These are phyloP conservation scores for Peromyscus leucopus DNA, from an alignment of 2,113 vertebrate species.

Conservation along the genomic window DNA sequence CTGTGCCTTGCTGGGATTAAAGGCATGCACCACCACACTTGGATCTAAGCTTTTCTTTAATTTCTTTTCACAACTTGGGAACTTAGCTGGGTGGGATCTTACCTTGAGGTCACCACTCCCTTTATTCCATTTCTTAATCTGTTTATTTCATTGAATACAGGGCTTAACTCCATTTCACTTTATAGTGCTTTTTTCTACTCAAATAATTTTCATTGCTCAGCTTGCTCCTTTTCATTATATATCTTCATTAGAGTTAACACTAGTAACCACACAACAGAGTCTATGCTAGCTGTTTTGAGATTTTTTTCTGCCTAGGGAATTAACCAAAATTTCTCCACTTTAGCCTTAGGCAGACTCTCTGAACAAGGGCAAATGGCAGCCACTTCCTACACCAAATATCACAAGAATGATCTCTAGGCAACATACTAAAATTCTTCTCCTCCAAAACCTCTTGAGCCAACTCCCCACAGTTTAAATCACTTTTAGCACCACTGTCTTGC, in stretches of 20 bases:
- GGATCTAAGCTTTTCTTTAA: neutral
- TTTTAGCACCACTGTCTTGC: neutral
- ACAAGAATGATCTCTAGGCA: neutral
- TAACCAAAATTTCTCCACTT: neutral
- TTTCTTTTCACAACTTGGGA: neutral
- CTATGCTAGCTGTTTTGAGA: neutral
- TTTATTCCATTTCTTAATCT: neutral
- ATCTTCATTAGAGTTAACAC: neutral
- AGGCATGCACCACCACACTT: neutral
- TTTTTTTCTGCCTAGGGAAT: neutral
- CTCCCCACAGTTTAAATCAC: neutral
- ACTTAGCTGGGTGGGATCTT: neutral
- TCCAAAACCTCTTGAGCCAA: neutral
- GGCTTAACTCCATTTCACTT: neutral
- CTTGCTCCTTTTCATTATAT: neutral
- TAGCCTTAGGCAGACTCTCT: neutral
- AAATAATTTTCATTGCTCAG: neutral
- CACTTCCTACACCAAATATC: neutral
- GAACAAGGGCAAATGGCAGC: neutral
- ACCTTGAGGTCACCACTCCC: neutral
- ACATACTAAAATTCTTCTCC: neutral
- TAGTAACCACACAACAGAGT: neutral
- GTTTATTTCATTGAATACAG: neutral
- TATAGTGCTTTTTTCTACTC: neutral
- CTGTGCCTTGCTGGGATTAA: neutral